Evolutionary conservation across 2,797 vertebrate genomes (phyloP), one percentile per base, ranked within the genome.

Genomic region (Acanthornis magna): DNA sequence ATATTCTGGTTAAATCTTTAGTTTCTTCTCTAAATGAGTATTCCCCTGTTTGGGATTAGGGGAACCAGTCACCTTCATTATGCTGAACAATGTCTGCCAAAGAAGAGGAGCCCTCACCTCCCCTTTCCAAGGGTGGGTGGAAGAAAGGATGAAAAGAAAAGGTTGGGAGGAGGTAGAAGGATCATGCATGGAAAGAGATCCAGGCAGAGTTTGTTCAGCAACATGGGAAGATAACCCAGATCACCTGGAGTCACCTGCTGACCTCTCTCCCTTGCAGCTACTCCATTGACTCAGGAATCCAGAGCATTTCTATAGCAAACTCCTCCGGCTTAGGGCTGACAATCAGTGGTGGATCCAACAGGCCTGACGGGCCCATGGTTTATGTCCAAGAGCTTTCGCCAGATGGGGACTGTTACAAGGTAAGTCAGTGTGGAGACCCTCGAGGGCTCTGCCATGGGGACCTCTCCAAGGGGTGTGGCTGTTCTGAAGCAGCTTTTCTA

Each of bases 351-450:
- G 99, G 99, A 71, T 98, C 98, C 77, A 99, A 99, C 97, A 96
- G 97, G 63, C 98, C 98, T 0, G 98, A 99, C 1, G 99, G 99
- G 20, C 99, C 99, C 5, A 98, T 98, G 11, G 95, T 99, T 76
- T 99, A 98, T 80, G 98, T 99, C 84, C 98, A 99, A 93, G 99
- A 99, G 87, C 97, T 99, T 54, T 89, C 98, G 78, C 98, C 98
- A 21, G 98, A 98, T 47, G 98, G 98, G 71, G 99, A 99, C 96
- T 98, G 98, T 84, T 98, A 98, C 92, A 98, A 97, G 97, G 99
- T 99, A 95, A 98, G 98, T 34, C 7, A 5, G 57, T 0, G 0
- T 53, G 32, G 76, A 78, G 50, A 50, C 38, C 58, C 50, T 71
- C 6, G 4, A 32, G n/a, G 67, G 16, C 45, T 71, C 53, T 75